Evolutionary conservation across 2,888 invertebrate genomes (phyloP), one percentile per base, ranked within the genome.

Genomic region (Boloria euphrosyne): DNA sequence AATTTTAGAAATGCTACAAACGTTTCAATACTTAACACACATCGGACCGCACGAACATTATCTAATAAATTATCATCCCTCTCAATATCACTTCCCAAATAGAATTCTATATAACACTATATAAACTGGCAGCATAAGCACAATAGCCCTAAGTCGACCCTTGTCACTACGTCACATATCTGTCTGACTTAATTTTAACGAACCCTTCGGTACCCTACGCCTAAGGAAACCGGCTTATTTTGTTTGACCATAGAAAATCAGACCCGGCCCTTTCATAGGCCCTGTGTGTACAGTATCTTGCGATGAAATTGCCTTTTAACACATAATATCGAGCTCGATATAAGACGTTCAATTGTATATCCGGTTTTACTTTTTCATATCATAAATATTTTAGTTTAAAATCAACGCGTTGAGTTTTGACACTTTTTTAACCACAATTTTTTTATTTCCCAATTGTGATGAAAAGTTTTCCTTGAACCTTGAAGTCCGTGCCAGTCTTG

Each of bases 141-240:
- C 78, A 78, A 78, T 76, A 75, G 74, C 75, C 77, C 75, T 75
- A 75, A 73, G 75, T 67, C 78, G 81, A 90, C 90, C 90, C 90
- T 85, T 85, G 86, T 90, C 90, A 89, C 78, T 76, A 70, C 80
- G 84, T 84, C 88, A 85, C 85, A 86, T 87, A 87, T 86, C 80
- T 83, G 87, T 87, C 85, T 74, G 79, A 83, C 82, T 85, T 86
- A 84, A 89, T 88, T 87, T 85, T 82, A 81, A 76, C 78, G 71
- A 74, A 74, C 76, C 80, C 68, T 73, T 75, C 78, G 76, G 73
- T 70, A 69, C 70, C 76, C 77, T 73, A 63, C 78, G 71, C 74
- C 76, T 75, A 71, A 77, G 72, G 72, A 76, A 76, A 76, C 79
- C 73, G 75, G 73, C 74, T 74, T 73, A 75, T 75, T 75, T 74